Evolutionary conservation across 2,797 vertebrate species (phyloP).

Genomic region (Trichosurus vulpecula): DNA sequence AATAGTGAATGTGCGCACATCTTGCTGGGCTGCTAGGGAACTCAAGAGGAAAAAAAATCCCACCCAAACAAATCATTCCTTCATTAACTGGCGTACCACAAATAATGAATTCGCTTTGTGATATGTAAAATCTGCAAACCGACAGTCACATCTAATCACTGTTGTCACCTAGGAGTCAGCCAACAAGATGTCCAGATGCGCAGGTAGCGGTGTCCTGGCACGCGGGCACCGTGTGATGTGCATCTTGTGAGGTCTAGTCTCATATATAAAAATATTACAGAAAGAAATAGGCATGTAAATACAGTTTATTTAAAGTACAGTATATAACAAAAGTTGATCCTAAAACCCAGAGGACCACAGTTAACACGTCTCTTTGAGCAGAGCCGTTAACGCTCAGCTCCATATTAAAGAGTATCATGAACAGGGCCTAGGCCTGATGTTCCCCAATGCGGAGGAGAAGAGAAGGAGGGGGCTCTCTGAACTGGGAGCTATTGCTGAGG

Average conservation of each 20-base stretch:
- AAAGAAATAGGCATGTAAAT: slow-evolving; percentile 88
- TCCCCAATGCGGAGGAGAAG: slow-evolving; percentile 62
- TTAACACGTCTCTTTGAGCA: slow-evolving; percentile 76
- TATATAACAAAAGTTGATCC: slow-evolving; percentile 89
- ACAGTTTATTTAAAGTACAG: slow-evolving; percentile 89
- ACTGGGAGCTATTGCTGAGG: slow-evolving; percentile 85
- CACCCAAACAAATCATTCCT: slow-evolving; percentile 81
- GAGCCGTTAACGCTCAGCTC: slow-evolving; percentile 66
- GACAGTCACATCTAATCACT: slow-evolving; percentile 88
- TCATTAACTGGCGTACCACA: slow-evolving; percentile 90
- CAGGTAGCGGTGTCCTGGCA: slow-evolving; percentile 83
- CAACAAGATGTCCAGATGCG: slow-evolving; percentile 84
- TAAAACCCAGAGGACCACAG: slow-evolving; percentile 85
- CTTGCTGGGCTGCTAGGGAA: slow-evolving; percentile 82
- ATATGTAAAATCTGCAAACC: slow-evolving; percentile 86
- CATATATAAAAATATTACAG: slow-evolving; percentile 91
- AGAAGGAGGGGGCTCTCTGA: slow-evolving; percentile 50
- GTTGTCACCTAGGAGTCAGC: slow-evolving; percentile 85
- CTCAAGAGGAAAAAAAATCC: slow-evolving; percentile 73
- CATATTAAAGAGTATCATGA: slow-evolving; percentile 77
- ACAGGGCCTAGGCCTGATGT: slow-evolving; percentile 74
- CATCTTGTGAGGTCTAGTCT: slow-evolving; percentile 88
- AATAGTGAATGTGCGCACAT: slow-evolving; percentile 61
- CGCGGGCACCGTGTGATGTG: slow-evolving; percentile 88
- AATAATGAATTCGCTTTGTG: slow-evolving; percentile 85